Base-by-base conservation (phyloP, 2,113 vertebrate genomes). In the Sorex fumeus region DNA sequence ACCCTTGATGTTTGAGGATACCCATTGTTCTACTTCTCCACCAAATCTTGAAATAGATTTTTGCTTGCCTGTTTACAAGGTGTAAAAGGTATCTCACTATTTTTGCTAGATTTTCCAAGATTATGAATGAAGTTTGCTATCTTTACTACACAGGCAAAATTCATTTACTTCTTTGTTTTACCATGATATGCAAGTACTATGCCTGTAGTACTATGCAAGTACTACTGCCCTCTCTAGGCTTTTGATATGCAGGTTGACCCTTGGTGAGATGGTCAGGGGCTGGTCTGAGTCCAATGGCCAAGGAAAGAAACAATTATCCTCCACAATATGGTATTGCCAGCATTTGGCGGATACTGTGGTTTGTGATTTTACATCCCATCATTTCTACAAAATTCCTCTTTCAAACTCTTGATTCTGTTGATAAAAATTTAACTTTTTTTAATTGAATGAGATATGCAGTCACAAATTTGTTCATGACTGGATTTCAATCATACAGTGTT, bases 121-220 rank as follows among this genome's bases (percentile, higher is more conserved):
- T 72, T 93, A 11, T 8, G 79, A 75, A 75, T 80, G 47, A 83
- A 8, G 60, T 89, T 82, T 40, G 82, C 85, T 60, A 75, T 18
- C 13, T 77, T 57, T n/a, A 9, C 21, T 45, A 8, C 36, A 53
- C 19, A 32, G 12, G 15, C 27, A 27, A 25, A 50, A 1, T 40
- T 53, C 15, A 15, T 53, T 53, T 53, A n/a, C 25, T 15, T 2
- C 2, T 40, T 36, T 32, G 25, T 40, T 6, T 16, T 8, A 64
- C 21, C 21, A 64, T 27, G 40, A 4, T 64, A 21, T 23, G 23
- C 21, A 64, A 27, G 23, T 21, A 27, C 19, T 64, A 23, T 64
- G 62, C 62, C 21, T 64, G 19, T 21, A 64, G 62, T 64, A 27
- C 2, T 64, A 21, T 23, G 23, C 21, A 64, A 27, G 23, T 21